These are phyloP conservation scores for Andricus grossulariae DNA, from an alignment of 1,140 invertebrate species.

Conservation along the genomic window DNA sequence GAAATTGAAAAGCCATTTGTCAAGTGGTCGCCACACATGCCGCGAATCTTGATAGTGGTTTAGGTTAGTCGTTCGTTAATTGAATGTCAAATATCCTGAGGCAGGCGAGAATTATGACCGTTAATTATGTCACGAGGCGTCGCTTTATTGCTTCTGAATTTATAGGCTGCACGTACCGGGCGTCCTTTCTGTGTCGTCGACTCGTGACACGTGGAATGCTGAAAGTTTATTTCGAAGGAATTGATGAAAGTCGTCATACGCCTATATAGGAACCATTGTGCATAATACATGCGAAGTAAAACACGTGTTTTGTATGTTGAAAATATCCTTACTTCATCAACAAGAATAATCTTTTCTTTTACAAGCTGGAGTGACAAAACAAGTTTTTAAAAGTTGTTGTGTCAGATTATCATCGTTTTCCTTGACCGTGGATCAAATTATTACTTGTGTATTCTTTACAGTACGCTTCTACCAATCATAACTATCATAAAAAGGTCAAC, in stretches of 20 bases:
- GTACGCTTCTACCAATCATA: too few relatives aligned
- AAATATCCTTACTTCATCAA: too few relatives aligned
- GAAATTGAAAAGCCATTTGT: not conserved
- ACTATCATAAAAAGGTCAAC: too few relatives aligned
- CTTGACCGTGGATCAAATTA: too few relatives aligned
- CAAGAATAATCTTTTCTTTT: too few relatives aligned
- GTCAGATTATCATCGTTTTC: too few relatives aligned
- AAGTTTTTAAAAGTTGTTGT: too few relatives aligned
- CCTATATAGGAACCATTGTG: not conserved
- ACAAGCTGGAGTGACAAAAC: too few relatives aligned
- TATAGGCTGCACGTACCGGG: conserved; percentile 37
- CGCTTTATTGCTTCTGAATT: conserved; percentile 37
- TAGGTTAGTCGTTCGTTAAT: conserved; percentile 43
- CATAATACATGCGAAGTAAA: not conserved
- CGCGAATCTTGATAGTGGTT: conserved; percentile 6
- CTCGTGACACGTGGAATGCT: conserved; percentile 9
- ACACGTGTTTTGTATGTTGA: not conserved
- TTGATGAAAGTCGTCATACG: conserved; percentile 21
- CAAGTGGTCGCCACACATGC: conserved; percentile 8
- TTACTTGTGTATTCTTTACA: too few relatives aligned
- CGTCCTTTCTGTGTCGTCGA: conserved; percentile 25
- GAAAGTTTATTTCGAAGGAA: not conserved
- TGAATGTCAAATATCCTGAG: conserved; percentile 54
- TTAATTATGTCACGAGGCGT: conserved; percentile 41
- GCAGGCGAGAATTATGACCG: conserved; percentile 47